Percentiles rank a stretch among this genome's conserved stretches.
Conservation (phyloP, 2,797 vertebrate genomes). For the Paramormyrops hopkinsi region DNA sequence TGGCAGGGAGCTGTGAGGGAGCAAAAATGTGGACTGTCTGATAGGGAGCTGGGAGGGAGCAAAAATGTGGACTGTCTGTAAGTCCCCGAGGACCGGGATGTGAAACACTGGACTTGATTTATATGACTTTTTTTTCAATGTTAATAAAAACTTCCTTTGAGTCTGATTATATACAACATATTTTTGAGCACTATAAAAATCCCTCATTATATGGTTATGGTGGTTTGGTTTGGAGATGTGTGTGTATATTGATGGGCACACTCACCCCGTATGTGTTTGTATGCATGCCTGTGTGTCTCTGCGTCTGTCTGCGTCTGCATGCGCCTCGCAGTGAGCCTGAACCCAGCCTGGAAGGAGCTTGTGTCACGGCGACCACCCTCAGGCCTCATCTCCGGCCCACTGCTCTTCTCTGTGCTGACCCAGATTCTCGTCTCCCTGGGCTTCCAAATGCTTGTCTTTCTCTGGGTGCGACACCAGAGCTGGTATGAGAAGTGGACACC, state of each 20-base stretch:
- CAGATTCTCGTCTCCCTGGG: slow-evolving; percentile 87
- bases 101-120: background rate
- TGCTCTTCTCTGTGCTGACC: slow-evolving; percentile 87
- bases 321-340: slow-evolving; percentile 83
- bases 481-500: slow-evolving; percentile 79
- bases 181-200: background rate
- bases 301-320: background rate
- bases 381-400: slow-evolving; percentile 85
- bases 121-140: background rate
- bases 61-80: background rate
- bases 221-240: background rate
- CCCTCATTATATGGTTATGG: background rate
- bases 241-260: background rate
- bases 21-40: background rate
- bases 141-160: background rate
- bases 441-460: slow-evolving; percentile 82
- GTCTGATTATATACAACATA: background rate
- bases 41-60: background rate
- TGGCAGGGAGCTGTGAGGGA: background rate
- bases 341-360: slow-evolving; percentile 89
- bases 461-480: slow-evolving; percentile 74
- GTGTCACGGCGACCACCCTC: slow-evolving; percentile 83
- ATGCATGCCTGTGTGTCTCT: background rate
- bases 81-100: background rate
- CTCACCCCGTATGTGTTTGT: background rate